These are phyloP conservation scores for Psephotus haematonotus DNA, from an alignment of 2,113 vertebrate genomes.

Conservation along the genomic window DNA sequence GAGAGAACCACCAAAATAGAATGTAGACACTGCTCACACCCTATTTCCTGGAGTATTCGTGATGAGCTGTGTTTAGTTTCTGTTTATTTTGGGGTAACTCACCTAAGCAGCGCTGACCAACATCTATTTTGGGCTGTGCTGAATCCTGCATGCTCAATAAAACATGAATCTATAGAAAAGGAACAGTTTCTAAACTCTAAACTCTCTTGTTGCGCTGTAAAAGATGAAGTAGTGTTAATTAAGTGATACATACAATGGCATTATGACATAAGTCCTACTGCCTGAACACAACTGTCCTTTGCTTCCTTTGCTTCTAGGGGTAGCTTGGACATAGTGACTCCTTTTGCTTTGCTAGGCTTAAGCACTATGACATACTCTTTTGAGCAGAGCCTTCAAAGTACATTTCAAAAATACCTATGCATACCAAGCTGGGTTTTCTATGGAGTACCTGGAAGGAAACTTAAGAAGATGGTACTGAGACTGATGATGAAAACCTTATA, in stretches of 20 bases:
- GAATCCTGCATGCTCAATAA: neutral
- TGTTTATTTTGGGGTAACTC: neutral
- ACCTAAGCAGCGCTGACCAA: neutral
- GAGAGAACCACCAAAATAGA: neutral
- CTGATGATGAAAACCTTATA: neutral
- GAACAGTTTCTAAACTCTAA: neutral
- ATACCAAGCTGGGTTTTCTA: neutral
- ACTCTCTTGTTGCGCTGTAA: neutral
- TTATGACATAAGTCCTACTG: neutral
- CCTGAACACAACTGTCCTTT: neutral
- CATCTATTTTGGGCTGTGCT: neutral
- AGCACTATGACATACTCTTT: rapidly evolving
- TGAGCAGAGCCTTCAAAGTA: neutral
- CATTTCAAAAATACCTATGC: neutral
- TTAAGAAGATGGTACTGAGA: neutral
- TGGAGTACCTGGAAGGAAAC: neutral
- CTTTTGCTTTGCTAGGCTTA: neutral
- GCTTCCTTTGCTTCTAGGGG: neutral
- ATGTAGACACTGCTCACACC: neutral
- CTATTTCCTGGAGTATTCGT: neutral
- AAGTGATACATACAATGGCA: neutral
- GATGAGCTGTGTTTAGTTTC: neutral
- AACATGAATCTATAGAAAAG: neutral
- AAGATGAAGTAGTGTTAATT: neutral
- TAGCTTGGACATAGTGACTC: neutral